phyloP scores from a whole-genome alignment of 2,797 vertebrate species.

The Sebastes diaconus region DNA sequence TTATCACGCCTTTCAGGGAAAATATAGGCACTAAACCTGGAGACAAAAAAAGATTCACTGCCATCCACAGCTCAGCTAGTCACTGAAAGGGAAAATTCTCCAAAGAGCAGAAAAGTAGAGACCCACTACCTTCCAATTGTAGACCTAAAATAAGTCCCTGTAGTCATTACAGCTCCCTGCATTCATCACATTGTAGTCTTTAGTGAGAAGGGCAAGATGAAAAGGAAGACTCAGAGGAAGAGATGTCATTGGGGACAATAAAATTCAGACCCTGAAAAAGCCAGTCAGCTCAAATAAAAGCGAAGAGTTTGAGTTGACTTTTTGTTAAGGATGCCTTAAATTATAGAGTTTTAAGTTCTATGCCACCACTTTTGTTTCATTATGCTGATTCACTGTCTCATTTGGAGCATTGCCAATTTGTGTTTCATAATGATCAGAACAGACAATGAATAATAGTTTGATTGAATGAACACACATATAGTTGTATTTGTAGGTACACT shows the following conservation, averaged over 20 bases:
- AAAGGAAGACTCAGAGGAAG: neutral
- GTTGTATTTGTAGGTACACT: neutral
- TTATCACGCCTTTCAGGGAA: constrained; percentile 21
- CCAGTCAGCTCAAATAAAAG: neutral
- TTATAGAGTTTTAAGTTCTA: neutral
- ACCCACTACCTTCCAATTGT: constrained; percentile 7
- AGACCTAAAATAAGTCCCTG: constrained; percentile 27
- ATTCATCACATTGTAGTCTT: constrained; percentile 8
- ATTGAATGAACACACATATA: neutral
- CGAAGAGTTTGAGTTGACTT: neutral
- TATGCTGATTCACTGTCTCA: neutral
- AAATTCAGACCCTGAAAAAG: constrained; percentile 11
- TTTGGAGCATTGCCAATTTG: neutral
- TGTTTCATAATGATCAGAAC: neutral
- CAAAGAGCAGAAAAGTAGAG: constrained; percentile 20
- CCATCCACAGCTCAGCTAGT: constrained; percentile 25
- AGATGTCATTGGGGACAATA: constrained; percentile 20
- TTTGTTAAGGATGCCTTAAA: neutral
- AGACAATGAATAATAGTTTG: neutral
- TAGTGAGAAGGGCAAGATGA: constrained; percentile 19
- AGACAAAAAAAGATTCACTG: constrained; percentile 47
- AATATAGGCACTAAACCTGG: constrained; percentile 27
- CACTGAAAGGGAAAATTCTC: constrained; percentile 42
- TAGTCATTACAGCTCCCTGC: constrained; percentile 17
- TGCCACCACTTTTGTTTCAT: neutral